Evolutionary conservation across 2,113 vertebrate species (phyloP).

Genomic region (Mesoclemmys tuberculata): DNA sequence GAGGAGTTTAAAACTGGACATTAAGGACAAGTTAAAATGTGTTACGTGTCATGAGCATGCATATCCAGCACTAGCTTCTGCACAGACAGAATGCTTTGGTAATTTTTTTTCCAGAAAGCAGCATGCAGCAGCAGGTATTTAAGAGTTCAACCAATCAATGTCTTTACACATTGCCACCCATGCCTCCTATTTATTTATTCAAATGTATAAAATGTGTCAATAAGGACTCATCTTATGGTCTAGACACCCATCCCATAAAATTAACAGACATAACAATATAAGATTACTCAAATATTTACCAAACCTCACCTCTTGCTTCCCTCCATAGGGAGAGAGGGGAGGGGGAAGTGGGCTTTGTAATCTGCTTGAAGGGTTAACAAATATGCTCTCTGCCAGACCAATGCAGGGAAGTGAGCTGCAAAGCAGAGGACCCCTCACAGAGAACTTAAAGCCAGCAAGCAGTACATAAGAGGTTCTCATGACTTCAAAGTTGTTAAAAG

Average conservation of each 20-base stretch:
- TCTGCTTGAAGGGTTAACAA: background rate
- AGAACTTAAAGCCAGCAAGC: background rate
- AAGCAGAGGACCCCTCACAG: background rate
- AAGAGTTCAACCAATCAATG: background rate
- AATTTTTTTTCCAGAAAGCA: background rate
- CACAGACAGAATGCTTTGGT: background rate
- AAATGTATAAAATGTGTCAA: background rate
- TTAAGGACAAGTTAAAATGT: background rate
- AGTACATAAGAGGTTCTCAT: background rate
- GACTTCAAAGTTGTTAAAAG: background rate
- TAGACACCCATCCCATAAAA: background rate
- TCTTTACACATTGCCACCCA: background rate
- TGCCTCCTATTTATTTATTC: background rate
- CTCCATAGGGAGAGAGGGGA: background rate
- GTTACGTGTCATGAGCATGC: background rate
- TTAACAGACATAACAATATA: background rate
- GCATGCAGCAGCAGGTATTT: background rate
- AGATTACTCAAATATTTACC: background rate
- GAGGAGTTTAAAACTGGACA: background rate
- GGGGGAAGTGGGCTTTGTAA: background rate
- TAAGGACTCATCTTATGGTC: background rate
- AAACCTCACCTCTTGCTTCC: background rate
- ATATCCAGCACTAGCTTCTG: background rate
- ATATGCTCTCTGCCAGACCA: slow-evolving; percentile 11
- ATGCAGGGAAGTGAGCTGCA: background rate